Evolutionary conservation across 2,113 vertebrate genomes (phyloP).

Genomic region (Chaetorhynchus papuensis): DNA sequence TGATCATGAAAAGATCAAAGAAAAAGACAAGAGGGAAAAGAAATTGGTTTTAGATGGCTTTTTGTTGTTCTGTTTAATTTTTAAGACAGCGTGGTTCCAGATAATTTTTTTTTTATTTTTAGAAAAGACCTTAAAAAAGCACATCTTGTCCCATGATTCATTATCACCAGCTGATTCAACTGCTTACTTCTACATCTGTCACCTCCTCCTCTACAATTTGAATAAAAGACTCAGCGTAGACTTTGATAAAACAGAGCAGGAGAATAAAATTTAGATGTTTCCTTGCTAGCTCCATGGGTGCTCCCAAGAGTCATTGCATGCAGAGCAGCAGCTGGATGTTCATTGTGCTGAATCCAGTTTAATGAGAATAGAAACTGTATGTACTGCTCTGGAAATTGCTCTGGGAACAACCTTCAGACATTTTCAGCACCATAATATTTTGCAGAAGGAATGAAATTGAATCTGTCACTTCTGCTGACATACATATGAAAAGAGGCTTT

Average conservation of each 20-base stretch:
- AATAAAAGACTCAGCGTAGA: not conserved
- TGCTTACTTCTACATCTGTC: not conserved
- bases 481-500: not conserved
- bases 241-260: not conserved
- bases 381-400: not conserved
- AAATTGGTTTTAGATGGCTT: not conserved
- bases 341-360: constrained; percentile 20
- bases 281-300: not conserved
- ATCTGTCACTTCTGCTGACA: not conserved
- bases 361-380: not conserved
- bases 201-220: not conserved
- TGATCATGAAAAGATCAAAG: not conserved
- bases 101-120: not conserved
- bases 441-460: not conserved
- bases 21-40: not conserved
- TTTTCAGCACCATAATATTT: not conserved
- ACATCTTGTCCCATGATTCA: not conserved
- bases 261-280: not conserved
- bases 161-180: not conserved
- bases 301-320: not conserved
- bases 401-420: not conserved
- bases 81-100: not conserved
- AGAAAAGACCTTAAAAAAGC: not conserved
- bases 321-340: constrained; percentile 21
- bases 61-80: not conserved